Evolutionary conservation across 2,113 vertebrate species (phyloP).

Genomic region (Pitta sordida): DNA sequence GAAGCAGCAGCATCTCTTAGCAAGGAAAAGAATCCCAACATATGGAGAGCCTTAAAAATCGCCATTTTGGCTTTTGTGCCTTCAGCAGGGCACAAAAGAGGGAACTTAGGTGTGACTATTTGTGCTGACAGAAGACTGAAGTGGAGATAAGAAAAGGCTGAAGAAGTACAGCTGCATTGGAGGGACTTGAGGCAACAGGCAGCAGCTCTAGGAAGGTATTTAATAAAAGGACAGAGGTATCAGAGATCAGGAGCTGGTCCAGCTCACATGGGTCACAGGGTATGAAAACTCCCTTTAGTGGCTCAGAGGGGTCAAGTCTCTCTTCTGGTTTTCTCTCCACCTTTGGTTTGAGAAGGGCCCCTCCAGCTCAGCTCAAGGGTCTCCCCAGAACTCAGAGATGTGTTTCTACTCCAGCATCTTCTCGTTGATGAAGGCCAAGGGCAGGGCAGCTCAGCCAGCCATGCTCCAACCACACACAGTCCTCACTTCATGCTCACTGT

Average conservation of each 20-base stretch:
- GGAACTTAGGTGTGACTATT: rapidly evolving
- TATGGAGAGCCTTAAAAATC: not conserved
- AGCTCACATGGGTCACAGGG: not conserved
- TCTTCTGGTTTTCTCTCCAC: rapidly evolving
- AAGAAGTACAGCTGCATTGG: not conserved
- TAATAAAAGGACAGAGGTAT: not conserved
- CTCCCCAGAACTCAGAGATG: not conserved
- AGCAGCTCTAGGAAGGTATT: not conserved
- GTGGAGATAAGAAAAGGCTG: not conserved
- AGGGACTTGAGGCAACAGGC: not conserved
- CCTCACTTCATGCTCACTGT: not conserved
- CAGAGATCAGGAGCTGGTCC: not conserved
- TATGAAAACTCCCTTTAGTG: not conserved
- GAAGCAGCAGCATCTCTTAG: not conserved
- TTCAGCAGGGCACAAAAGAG: not conserved
- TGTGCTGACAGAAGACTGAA: not conserved
- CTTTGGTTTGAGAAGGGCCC: too few species aligned
- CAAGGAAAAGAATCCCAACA: not conserved
- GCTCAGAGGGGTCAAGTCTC: not conserved
- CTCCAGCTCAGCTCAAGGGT: not conserved
- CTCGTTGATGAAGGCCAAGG: rapidly evolving
- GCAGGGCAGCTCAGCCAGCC: not conserved
- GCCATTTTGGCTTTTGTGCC: not conserved
- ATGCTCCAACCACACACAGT: not conserved
- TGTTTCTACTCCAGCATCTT: not conserved